A percentile compares a stretch with the other conserved stretches of the same genome.
These are phyloP conservation scores for Diprion similis DNA, from an alignment of 1,140 invertebrate genomes.

Conservation along the genomic window DNA sequence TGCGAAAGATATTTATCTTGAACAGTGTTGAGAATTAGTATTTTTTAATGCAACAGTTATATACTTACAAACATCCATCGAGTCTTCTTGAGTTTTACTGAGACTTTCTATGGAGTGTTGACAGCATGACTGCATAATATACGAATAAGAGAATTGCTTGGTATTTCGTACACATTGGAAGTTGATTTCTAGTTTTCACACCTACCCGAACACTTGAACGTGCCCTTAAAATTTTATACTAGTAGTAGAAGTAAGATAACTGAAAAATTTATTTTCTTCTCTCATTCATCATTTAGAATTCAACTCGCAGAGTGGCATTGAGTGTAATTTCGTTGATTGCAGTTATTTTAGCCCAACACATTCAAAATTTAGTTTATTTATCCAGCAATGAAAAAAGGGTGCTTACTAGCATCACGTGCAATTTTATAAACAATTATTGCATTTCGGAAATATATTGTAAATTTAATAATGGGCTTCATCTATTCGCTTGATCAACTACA, in stretches of 20 bases:
- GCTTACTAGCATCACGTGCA: background rate
- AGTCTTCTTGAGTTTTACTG: background rate
- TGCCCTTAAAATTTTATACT: background rate
- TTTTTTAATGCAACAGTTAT: constrained; percentile 1
- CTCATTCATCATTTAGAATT: background rate
- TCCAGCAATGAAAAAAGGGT: constrained; percentile 1
- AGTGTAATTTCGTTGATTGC: background rate
- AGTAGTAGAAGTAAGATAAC: background rate
- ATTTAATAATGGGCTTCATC: too few species aligned
- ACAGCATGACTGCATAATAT: too few species aligned
- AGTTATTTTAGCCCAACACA: background rate
- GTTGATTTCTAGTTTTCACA: background rate
- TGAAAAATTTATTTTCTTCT: background rate
- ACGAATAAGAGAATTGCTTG: background rate
- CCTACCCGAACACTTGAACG: background rate
- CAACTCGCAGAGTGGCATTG: background rate
- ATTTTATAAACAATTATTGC: background rate
- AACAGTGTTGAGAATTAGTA: background rate
- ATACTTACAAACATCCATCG: background rate
- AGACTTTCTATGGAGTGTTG: too few species aligned
- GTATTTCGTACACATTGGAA: background rate
- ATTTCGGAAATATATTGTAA: too few species aligned
- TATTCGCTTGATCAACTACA: too few species aligned
- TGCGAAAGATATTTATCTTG: background rate
- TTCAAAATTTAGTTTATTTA: background rate